Percentiles rank a stretch among this genome's conserved stretches.
These are phyloP conservation scores for Napeogenes inachia DNA, from an alignment of 2,888 invertebrate species.

Conservation along the genomic window DNA sequence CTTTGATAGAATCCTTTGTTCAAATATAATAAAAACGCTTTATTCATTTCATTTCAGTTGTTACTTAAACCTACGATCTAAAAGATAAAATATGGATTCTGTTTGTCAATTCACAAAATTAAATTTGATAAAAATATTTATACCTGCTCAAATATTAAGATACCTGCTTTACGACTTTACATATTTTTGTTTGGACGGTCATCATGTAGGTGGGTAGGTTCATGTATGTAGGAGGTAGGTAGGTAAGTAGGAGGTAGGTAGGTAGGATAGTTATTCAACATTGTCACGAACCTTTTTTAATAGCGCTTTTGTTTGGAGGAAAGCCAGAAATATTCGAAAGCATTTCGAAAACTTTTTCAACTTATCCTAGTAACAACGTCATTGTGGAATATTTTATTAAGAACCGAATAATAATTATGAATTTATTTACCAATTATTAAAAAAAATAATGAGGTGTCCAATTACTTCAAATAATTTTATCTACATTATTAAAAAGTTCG, in stretches of 20 bases:
- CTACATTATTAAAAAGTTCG: no score
- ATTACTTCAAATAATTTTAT: no score
- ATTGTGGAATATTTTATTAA: constrained; percentile 11
- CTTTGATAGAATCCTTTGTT: no score
- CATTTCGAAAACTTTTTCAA: constrained; percentile 26
- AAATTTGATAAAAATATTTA: no score
- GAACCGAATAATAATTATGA: constrained; percentile 1
- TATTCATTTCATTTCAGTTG: no score
- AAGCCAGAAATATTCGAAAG: constrained; percentile 27
- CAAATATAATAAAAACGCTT: no score
- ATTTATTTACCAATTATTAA: not conserved
- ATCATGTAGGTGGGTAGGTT: not conserved
- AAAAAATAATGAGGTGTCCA: not conserved
- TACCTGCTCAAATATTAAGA: not conserved
- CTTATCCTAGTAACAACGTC: constrained; percentile 17
- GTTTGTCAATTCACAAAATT: no score
- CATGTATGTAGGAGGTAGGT: no score
- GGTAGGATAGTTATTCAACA: constrained; percentile 2
- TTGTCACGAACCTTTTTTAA: constrained; percentile 17
- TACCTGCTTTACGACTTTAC: no score
- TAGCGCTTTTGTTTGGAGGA: constrained; percentile 36
- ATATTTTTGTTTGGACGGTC: not conserved
- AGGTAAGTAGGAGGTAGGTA: no score
- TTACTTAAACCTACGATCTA: no score
- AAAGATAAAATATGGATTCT: not conserved